Evolutionary conservation across 2,888 invertebrate genomes (phyloP).

Genomic region (Noctua janthina): DNA sequence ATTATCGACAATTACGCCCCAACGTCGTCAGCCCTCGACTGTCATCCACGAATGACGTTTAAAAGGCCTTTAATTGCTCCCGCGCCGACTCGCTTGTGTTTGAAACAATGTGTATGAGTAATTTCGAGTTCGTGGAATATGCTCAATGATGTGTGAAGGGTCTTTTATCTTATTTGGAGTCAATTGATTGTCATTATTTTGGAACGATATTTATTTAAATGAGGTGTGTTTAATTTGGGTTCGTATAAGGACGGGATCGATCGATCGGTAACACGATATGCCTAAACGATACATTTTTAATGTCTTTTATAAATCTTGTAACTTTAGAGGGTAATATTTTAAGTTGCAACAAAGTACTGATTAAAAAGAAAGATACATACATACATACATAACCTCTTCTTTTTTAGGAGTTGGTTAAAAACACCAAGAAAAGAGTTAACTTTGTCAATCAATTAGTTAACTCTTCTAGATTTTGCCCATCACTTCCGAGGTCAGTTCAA

Average conservation of each 20-base stretch:
- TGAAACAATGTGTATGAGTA: conserved; percentile 61
- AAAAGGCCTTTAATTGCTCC: conserved; percentile 67
- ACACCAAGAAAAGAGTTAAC: neutral
- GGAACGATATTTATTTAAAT: conserved; percentile 46
- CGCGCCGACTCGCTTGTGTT: conserved; percentile 51
- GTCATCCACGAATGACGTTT: conserved; percentile 68
- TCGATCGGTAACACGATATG: conserved; percentile 4
- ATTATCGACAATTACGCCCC: conserved; percentile 78
- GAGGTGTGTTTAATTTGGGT: conserved; percentile 17
- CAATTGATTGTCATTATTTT: conserved; percentile 53
- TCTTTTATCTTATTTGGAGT: conserved; percentile 51
- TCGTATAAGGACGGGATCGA: neutral
- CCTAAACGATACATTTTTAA: neutral
- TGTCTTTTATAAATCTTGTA: conserved; percentile 14
- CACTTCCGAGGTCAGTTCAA: neutral
- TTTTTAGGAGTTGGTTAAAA: neutral
- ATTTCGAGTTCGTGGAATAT: conserved; percentile 58
- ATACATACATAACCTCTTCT: neutral
- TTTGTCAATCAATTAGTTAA: neutral
- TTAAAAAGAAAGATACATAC: neutral
- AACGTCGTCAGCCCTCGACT: conserved; percentile 69
- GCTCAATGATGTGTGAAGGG: conserved; percentile 57
- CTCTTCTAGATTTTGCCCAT: neutral
- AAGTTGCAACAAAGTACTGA: neutral
- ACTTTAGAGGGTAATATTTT: neutral